Base-by-base conservation (phyloP, 2,797 vertebrate genomes). In the Hippoglossus hippoglossus region DNA sequence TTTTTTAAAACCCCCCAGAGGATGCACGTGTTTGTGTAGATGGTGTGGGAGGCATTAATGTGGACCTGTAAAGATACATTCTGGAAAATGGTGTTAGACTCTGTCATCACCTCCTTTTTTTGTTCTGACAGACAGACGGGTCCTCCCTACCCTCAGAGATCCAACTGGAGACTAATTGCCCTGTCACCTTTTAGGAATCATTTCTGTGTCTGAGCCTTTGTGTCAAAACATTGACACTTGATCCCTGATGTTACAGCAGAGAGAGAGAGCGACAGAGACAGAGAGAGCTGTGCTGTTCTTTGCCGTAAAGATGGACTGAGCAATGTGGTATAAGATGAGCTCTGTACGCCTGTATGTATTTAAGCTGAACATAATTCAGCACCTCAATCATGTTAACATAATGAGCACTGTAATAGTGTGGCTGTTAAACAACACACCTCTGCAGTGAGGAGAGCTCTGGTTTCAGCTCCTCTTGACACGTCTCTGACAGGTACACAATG, bases 191-290 rank as follows among this genome's bases (percentile, higher is more conserved):
- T 90, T 89, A 82, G 73, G 77, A 92, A 90, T 91, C 82, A 84
- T 89, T 89, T 90, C 81, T 86, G 47, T 83, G 83, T 88, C 87
- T 89, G 85, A 89, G 85, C 76, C 68, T 52, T 90, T 74, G 82
- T 93, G 94, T 94, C 94, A 93, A 91, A 93, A 93, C 93, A 92
- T 86, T 86, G 91, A 87, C 90, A 92, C 87, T 74, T 82, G 91
- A 93, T 92, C 89, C 79, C 80, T 86, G 81, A 91, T 88, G 79
- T 87, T 84, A 87, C 47, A 82, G 61, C 58, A 58, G 53, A 71
- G 67, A 31, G 28, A 28, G 57, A 46, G 65, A 50, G 50, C 26
- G 69, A 59, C 75, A 67, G 75, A 50, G 46, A 31, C 63, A 59
- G 77, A 70, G 72, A 47, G 55, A 8, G 34, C 16, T 2, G 9